phyloP scores from a whole-genome alignment of 2,113 vertebrate species.

The Gavia stellata region DNA sequence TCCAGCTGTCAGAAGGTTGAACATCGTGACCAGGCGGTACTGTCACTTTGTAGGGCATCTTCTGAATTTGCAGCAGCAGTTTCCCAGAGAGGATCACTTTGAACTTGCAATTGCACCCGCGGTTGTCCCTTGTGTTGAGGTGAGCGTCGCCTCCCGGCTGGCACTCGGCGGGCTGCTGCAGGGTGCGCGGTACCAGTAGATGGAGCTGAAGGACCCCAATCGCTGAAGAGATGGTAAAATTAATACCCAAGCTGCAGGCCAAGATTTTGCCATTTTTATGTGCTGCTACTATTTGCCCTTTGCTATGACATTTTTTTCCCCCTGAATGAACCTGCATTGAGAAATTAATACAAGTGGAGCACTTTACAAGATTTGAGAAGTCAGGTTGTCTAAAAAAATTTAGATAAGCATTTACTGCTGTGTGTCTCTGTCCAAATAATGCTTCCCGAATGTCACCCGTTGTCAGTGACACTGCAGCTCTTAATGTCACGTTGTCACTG shows the following conservation, averaged over 20 bases:
- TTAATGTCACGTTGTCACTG: neutral
- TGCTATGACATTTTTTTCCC: neutral
- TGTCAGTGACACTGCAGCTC: neutral
- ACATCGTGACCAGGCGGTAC: accelerated
- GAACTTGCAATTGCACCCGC: accelerated
- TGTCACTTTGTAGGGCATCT: accelerated
- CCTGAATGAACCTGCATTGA: neutral
- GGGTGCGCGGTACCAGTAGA: neutral
- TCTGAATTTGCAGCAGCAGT: neutral
- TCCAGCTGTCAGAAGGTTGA: neutral
- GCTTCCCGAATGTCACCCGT: neutral
- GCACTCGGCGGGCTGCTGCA: neutral
- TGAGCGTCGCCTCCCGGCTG: neutral
- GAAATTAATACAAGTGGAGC: neutral
- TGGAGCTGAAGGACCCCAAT: conserved; percentile 21
- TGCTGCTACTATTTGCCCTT: neutral
- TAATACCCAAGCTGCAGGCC: accelerated
- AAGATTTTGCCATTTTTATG: accelerated
- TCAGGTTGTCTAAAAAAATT: neutral
- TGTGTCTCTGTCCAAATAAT: neutral
- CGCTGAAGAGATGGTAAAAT: accelerated
- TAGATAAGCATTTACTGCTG: neutral
- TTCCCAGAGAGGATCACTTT: accelerated
- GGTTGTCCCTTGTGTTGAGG: accelerated
- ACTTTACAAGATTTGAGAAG: neutral